Percentiles rank a stretch among this genome's conserved stretches.
Conservation (phyloP, 2,797 vertebrate species). For the Lutjanus argentimaculatus region DNA sequence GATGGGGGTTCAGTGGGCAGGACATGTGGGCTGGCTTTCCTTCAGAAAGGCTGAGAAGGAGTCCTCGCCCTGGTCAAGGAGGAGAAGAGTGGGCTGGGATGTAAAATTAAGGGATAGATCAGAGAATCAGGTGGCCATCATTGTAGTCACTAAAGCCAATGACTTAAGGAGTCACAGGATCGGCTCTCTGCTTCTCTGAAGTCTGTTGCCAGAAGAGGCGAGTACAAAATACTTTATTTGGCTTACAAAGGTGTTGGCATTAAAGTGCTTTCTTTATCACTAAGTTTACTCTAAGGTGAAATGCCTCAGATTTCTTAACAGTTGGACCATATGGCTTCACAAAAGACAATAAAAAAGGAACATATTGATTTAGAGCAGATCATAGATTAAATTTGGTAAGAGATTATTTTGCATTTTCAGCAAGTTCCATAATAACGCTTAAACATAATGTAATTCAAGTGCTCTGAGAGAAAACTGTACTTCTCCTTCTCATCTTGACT, state of each 20-base stretch:
- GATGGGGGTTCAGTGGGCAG: slow-evolving; percentile 18
- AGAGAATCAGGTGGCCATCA: not conserved
- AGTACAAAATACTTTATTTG: slow-evolving; percentile 36
- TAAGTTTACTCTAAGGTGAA: not conserved
- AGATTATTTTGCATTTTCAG: no score
- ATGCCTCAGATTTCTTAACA: not conserved
- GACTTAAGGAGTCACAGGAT: slow-evolving; percentile 6
- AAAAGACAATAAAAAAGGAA: no score
- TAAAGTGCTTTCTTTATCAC: not conserved
- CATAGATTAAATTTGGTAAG: no score
- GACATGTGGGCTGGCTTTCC: not conserved
- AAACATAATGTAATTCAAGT: no score
- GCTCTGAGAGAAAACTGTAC: no score
- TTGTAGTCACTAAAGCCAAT: not conserved
- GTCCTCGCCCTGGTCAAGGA: not conserved
- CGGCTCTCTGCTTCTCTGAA: slow-evolving; percentile 12
- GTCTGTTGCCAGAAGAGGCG: slow-evolving; percentile 26
- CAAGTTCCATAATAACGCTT: no score
- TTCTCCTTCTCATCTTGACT: no score
- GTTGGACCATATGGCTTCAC: not conserved
- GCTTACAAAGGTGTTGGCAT: not conserved
- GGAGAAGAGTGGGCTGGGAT: not conserved
- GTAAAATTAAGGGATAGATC: not conserved
- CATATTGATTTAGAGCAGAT: not conserved
- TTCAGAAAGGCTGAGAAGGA: slow-evolving; percentile 10